phyloP scores from a whole-genome alignment of 2,888 invertebrate species.

The Dynastes grantii region DNA sequence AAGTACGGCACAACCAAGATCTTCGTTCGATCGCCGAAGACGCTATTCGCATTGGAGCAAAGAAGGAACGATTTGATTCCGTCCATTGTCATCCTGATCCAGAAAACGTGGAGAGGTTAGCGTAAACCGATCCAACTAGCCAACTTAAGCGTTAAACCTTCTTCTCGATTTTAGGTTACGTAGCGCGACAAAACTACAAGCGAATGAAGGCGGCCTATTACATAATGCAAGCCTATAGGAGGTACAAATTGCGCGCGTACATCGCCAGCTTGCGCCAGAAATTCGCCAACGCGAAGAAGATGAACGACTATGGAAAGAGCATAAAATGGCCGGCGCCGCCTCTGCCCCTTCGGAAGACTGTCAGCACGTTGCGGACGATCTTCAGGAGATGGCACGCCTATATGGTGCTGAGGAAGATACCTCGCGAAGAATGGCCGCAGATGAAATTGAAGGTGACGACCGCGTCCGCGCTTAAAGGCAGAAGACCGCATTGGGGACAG shows the following conservation, averaged over 20 bases:
- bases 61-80: conserved; percentile 91
- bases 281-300: conserved; percentile 78
- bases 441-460: conserved; percentile 86
- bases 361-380: conserved; percentile 76
- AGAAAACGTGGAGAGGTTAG: conserved; percentile 92
- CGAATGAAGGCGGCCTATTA: conserved; percentile 88
- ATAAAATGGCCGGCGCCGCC: conserved; percentile 89
- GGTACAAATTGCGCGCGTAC: conserved; percentile 84
- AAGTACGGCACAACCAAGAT: conserved; percentile 97
- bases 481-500: conserved; percentile 82
- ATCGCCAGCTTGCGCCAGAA: conserved; percentile 77
- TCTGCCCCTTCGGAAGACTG: conserved; percentile 77
- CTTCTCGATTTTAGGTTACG: conserved; percentile 64
- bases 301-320: conserved; percentile 84
- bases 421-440: conserved; percentile 90
- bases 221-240: conserved; percentile 87
- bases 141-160: neutral
- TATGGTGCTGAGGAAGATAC: conserved; percentile 87
- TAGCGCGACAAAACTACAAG: conserved; percentile 82
- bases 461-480: conserved; percentile 80
- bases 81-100: conserved; percentile 91
- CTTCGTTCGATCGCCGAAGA: conserved; percentile 94
- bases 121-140: no score
- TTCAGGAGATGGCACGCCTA: conserved; percentile 91
- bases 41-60: conserved; percentile 91